Conservation (phyloP, 2,888 invertebrate genomes). For the Plebejus melissa region DNA sequence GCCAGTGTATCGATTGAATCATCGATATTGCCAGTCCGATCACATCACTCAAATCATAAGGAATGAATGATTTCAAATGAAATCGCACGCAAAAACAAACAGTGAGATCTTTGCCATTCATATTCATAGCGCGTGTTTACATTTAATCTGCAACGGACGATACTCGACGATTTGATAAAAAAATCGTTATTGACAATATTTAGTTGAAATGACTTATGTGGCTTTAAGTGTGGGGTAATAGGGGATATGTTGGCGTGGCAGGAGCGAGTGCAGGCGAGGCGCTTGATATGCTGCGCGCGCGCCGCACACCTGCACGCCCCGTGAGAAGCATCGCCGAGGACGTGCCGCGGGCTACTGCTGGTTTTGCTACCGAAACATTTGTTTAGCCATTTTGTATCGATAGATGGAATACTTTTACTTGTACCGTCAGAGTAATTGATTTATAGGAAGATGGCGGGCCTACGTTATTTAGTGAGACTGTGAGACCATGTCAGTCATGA, state of each 20-base stretch:
- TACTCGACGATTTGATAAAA: conserved; percentile 43
- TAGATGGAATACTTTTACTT: conserved; percentile 1
- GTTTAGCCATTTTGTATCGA: conserved; percentile 11
- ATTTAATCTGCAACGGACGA: conserved; percentile 52
- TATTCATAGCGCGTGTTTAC: conserved; percentile 51
- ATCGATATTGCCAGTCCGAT: background rate
- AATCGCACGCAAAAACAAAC: conserved; percentile 29
- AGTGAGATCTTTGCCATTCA: conserved; percentile 39
- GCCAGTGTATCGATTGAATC: background rate
- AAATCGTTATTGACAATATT: conserved; percentile 46
- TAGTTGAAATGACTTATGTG: background rate
- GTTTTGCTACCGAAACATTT: conserved; percentile 22
- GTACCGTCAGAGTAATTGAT: background rate
- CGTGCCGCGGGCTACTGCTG: conserved; percentile 22
- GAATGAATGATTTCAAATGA: conserved; percentile 24
- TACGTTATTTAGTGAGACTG: too few relatives aligned
- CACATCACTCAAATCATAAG: conserved; percentile 23
- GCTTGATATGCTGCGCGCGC: conserved; percentile 56
- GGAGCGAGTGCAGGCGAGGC: conserved; percentile 26
- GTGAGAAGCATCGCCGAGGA: conserved; percentile 45
- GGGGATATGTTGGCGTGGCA: conserved; percentile 32
- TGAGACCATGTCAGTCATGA: too few relatives aligned
- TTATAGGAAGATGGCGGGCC: too few relatives aligned
- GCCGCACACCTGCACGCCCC: conserved; percentile 62
- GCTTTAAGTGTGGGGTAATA: conserved; percentile 11